Percentiles rank a stretch among this genome's conserved stretches.
These are phyloP conservation scores for Crotalus tigris DNA, from an alignment of 2,113 vertebrate species.

Conservation along the genomic window DNA sequence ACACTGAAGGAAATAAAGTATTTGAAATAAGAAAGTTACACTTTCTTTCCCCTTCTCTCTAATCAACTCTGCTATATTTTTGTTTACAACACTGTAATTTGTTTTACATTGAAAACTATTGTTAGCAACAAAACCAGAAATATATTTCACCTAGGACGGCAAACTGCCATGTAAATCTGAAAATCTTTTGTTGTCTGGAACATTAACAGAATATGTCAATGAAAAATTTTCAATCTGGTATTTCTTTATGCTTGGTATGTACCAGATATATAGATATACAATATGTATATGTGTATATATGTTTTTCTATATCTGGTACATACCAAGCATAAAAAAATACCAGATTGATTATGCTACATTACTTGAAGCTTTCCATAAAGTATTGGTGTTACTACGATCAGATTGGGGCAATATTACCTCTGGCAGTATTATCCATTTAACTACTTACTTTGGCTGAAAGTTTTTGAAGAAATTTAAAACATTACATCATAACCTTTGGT, in stretches of 20 bases:
- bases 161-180: constrained; percentile 30
- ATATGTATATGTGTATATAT: too few species aligned
- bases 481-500: background rate
- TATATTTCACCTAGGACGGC: constrained; percentile 32
- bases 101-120: constrained; percentile 5
- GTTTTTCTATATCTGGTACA: too few species aligned
- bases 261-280: background rate
- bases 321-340: too few species aligned
- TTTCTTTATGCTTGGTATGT: background rate
- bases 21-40: background rate
- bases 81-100: background rate
- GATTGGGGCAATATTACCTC: background rate
- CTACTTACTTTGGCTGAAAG: background rate
- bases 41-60: background rate
- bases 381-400: background rate
- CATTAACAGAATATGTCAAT: constrained; percentile 5
- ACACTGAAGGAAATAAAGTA: background rate
- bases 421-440: background rate
- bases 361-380: background rate
- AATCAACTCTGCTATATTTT: background rate
- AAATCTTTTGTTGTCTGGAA: constrained; percentile 33
- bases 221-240: constrained; percentile 4
- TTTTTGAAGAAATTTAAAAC: background rate
- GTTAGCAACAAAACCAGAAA: background rate
- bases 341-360: background rate